phyloP scores from a whole-genome alignment of 2,797 vertebrate species.

The Arrhamphus sclerolepis region DNA sequence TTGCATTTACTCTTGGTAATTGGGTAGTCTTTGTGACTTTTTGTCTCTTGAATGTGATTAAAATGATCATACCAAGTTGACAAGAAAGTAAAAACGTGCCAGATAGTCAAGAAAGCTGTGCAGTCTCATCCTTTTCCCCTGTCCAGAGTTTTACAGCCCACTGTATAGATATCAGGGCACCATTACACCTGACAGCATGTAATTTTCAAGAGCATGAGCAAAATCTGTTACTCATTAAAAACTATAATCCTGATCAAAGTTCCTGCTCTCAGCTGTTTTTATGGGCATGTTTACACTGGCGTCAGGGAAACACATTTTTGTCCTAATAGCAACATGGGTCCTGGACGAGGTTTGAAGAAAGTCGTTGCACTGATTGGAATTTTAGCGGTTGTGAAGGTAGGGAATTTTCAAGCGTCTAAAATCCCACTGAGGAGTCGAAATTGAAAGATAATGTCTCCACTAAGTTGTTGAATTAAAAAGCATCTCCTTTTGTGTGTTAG shows the following conservation, averaged over 20 bases:
- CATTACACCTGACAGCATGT: slow-evolving; percentile 1
- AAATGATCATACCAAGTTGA: no score
- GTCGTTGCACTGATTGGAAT: slow-evolving; percentile 44
- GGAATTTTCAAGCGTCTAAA: slow-evolving; percentile 1
- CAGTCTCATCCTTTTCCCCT: no score
- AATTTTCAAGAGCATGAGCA: not conserved
- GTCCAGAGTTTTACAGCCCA: slow-evolving; percentile 1
- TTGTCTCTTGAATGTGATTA: no score
- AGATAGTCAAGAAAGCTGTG: no score
- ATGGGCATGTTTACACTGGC: slow-evolving; percentile 26
- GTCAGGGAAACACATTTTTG: slow-evolving; percentile 10
- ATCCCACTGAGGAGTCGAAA: not conserved
- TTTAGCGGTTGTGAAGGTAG: slow-evolving; percentile 63
- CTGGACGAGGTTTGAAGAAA: slow-evolving; percentile 19
- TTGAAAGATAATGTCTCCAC: not conserved
- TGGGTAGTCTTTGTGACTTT: no score
- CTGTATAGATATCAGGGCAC: not conserved
- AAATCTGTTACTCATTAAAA: slow-evolving; percentile 57
- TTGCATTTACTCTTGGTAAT: no score
- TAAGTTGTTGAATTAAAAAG: not conserved
- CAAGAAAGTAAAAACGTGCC: no score
- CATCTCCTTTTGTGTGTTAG: slow-evolving; percentile 47
- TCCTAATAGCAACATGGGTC: slow-evolving; percentile 54
- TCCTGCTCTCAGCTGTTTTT: slow-evolving; percentile 34
- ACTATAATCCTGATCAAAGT: slow-evolving; percentile 66